These are phyloP conservation scores for Heliothis subflexa DNA, from an alignment of 1,140 invertebrate species.

Conservation along the genomic window DNA sequence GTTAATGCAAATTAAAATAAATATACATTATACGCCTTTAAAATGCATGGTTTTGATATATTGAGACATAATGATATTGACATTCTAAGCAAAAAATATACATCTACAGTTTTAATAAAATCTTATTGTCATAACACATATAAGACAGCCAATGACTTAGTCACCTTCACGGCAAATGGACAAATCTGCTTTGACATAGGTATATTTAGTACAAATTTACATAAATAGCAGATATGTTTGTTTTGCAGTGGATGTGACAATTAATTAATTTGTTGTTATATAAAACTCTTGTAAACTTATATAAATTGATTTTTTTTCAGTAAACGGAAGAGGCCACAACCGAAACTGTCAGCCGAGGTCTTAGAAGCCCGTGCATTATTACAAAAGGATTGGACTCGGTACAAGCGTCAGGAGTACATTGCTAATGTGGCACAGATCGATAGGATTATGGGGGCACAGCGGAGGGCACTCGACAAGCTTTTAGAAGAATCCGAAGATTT, in stretches of 20 bases:
- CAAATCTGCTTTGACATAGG: too few relatives aligned
- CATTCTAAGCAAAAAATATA: too few relatives aligned
- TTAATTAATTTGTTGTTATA: too few relatives aligned
- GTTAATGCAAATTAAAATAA: not conserved
- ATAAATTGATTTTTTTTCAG: slow-evolving; percentile 55
- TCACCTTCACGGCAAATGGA: too few relatives aligned
- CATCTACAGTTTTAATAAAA: too few relatives aligned
- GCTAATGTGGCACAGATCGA: slow-evolving; percentile 90
- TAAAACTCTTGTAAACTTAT: too few relatives aligned
- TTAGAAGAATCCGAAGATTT: slow-evolving; percentile 92
- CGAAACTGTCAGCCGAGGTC: slow-evolving; percentile 61
- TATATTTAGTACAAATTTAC: too few relatives aligned
- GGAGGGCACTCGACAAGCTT: slow-evolving; percentile 92
- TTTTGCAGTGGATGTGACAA: too few relatives aligned
- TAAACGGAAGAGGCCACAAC: slow-evolving; percentile 70
- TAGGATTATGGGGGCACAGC: slow-evolving; percentile 89
- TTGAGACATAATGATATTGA: not conserved
- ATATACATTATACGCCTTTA: not conserved
- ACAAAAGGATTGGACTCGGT: slow-evolving; percentile 91
- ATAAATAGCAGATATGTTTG: too few relatives aligned
- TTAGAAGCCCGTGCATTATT: slow-evolving; percentile 79
- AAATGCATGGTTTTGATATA: too few relatives aligned
- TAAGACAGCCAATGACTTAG: too few relatives aligned
- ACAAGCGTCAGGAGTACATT: slow-evolving; percentile 88
- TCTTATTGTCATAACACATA: too few relatives aligned